phyloP scores from a whole-genome alignment of 1,140 invertebrate genomes.

The Hyles euphorbiae region DNA sequence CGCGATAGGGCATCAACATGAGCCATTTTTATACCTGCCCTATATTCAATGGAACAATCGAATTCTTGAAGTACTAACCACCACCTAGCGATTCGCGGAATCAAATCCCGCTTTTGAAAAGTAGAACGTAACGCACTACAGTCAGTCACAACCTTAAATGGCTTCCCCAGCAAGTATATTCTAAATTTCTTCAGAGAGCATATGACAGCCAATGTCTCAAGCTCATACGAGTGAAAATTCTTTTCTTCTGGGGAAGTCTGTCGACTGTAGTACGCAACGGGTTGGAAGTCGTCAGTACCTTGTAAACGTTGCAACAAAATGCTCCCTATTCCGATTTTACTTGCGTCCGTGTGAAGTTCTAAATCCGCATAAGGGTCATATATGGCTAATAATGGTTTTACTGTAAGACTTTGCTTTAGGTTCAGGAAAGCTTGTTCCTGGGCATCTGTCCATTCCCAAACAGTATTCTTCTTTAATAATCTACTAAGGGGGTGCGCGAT shows the following conservation, averaged over 20 bases:
- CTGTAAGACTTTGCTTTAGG: too few relatives aligned
- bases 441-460: too few relatives aligned
- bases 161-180: conserved; percentile 45
- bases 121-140: conserved; percentile 2
- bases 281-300: not conserved
- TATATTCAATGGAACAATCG: conserved; percentile 35
- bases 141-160: conserved; percentile 27
- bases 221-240: conserved; percentile 18
- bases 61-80: conserved; percentile 6
- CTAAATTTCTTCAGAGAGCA: conserved; percentile 38
- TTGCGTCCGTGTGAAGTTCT: too few relatives aligned
- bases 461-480: too few relatives aligned
- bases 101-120: not conserved
- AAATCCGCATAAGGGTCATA: too few relatives aligned
- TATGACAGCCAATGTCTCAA: conserved; percentile 38
- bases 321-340: too few relatives aligned
- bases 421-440: too few relatives aligned
- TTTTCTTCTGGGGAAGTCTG: conserved; percentile 20
- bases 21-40: conserved; percentile 32
- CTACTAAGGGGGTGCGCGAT: conserved; percentile 3
- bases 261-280: conserved; percentile 17
- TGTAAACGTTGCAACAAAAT: too few relatives aligned
- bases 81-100: not conserved
- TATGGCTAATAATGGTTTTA: too few relatives aligned
- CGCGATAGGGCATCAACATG: conserved; percentile 49